phyloP scores from a whole-genome alignment of 1,140 invertebrate species.

The Tribolium madens region DNA sequence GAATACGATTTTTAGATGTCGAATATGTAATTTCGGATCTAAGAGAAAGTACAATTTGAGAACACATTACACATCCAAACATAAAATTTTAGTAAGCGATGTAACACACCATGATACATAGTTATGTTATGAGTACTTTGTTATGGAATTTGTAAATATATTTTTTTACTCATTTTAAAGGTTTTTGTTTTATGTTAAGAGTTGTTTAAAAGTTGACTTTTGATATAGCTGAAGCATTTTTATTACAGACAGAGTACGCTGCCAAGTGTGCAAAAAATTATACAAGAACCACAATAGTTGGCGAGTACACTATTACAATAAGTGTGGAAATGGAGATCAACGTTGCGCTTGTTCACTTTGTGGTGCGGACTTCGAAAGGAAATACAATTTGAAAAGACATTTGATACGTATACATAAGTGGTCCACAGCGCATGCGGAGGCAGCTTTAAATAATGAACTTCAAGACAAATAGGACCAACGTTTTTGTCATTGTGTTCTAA shows the following conservation, averaged over 20 bases:
- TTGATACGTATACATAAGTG: slow-evolving; percentile 24
- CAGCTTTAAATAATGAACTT: neutral
- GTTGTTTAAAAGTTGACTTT: neutral
- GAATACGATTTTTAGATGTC: slow-evolving; percentile 48
- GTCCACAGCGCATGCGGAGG: neutral
- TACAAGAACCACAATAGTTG: slow-evolving; percentile 41
- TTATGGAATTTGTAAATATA: slow-evolving; percentile 17
- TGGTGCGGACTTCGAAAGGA: slow-evolving; percentile 9
- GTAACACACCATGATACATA: neutral
- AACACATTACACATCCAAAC: slow-evolving; percentile 56
- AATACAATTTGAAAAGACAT: slow-evolving; percentile 14
- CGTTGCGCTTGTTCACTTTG: neutral
- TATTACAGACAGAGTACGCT: neutral
- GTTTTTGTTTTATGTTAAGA: neutral
- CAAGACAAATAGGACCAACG: neutral
- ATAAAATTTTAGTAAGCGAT: slow-evolving; percentile 45
- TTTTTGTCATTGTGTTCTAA: neutral
- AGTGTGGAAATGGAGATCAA: slow-evolving; percentile 13
- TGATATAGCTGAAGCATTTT: neutral
- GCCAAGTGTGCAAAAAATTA: slow-evolving; percentile 22
- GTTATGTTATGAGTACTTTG: too few species aligned
- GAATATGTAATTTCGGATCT: slow-evolving; percentile 52
- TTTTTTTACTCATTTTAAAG: neutral
- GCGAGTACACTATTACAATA: slow-evolving; percentile 40
- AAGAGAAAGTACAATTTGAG: slow-evolving; percentile 60